A percentile compares a stretch with the other conserved stretches of the same genome.
phyloP scores from a whole-genome alignment of 2,888 invertebrate species.

The Caenorhabditis sinica region DNA sequence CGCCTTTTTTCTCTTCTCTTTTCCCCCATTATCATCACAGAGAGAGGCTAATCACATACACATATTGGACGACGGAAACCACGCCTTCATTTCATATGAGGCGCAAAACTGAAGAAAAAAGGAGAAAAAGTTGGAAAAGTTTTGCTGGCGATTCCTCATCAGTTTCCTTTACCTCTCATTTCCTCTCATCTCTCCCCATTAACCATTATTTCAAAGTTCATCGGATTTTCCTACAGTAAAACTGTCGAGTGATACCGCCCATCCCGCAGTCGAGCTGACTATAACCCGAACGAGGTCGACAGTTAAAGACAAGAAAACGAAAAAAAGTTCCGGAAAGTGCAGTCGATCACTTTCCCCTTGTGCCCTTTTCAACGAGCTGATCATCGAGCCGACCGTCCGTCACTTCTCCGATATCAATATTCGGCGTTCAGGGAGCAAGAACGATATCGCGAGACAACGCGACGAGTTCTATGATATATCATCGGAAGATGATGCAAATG shows the following conservation, averaged over 20 bases:
- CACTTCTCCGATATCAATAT: conserved; percentile 56
- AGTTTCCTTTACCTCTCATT: conserved; percentile 17
- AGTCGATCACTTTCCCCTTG: conserved; percentile 43
- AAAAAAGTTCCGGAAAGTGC: conserved; percentile 5
- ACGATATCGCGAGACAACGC: conserved; percentile 46
- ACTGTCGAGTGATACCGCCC: conserved; percentile 29
- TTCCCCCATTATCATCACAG: conserved; percentile 56
- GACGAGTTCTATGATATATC: conserved; percentile 60
- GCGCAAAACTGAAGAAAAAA: conserved; percentile 41
- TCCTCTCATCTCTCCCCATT: not conserved
- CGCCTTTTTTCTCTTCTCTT: conserved; percentile 34
- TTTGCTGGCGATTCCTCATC: not conserved
- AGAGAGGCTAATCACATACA: conserved; percentile 51
- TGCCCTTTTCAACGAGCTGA: conserved; percentile 27
- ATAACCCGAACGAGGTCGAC: conserved; percentile 2
- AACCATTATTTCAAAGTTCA: too few relatives aligned
- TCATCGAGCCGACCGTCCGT: conserved; percentile 45
- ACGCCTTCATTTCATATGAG: conserved; percentile 52
- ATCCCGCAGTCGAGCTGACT: not conserved
- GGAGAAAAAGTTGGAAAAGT: conserved; percentile 5
- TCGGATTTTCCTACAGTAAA: conserved; percentile 16
- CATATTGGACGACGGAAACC: conserved; percentile 34
- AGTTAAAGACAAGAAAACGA: conserved; percentile 1
- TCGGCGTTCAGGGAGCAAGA: conserved; percentile 52
- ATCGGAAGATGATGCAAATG: conserved; percentile 58